Evolutionary conservation across 2,888 invertebrate species (phyloP), one percentile per base, ranked within the genome.

Genomic region (Aphodius sticticus): DNA sequence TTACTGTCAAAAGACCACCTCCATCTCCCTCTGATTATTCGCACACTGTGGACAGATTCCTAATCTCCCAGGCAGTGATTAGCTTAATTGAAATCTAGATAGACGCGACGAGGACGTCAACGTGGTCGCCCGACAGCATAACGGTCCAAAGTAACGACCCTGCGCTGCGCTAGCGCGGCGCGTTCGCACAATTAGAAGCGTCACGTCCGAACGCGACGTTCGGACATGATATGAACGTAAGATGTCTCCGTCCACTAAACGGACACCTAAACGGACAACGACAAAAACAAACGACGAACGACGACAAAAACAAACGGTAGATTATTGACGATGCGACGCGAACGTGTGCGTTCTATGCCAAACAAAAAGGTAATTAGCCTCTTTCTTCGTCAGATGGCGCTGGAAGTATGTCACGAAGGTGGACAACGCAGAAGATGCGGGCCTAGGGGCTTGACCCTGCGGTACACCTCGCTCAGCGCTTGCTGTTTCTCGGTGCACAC

Each of bases 301-400:
- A 53, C 53, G 3, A 53, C 53, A 53, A 53, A 82, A 80, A 79
- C 77, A 82, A 82, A 80, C 80, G 79, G 80, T 81, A 77, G 79
- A 76, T 80, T 77, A 81, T 80, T 81, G 78, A 82, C 80, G 80
- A 76, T 70, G 78, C 76, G 80, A 76, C 71, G 78, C 76, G 53
- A 76, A 81, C 80, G 81, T 80, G 79, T 76, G 76, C 78, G 26
- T 26, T 26, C 26, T 26, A 26, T 26, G 26, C 26, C 26, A 26
- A 83, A 84, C 82, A 83, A 84, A 83, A 53, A 83, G 82, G 79
- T 82, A 83, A 83, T 84, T 84, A 84, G 83, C 84, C 83, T 84
- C 83, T 82, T 84, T 84, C 81, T 77, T 79, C 82, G 82, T 81
- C 82, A 80, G 79, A 79, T 78, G 79, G 77, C 81, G 53, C 53